A percentile compares a stretch with the other conserved stretches of the same genome.
Evolutionary conservation across 1,140 invertebrate genomes (phyloP).

Genomic region (Lepidurus packardi): DNA sequence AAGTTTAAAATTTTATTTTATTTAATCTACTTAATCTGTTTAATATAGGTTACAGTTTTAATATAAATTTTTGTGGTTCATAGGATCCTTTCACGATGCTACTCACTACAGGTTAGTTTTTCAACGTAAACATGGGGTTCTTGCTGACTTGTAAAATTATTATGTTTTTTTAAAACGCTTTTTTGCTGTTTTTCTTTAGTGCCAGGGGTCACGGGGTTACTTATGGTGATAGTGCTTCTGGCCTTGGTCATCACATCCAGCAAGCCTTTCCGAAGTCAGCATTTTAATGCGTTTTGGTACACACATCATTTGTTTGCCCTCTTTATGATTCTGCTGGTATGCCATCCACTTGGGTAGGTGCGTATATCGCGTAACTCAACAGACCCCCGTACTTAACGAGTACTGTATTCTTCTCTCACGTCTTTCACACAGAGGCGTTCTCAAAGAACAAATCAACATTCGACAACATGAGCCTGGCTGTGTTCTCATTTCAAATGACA

Average conservation of each 20-base stretch:
- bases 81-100: constrained; percentile 29
- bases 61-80: constrained; percentile 27
- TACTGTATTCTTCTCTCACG: neutral
- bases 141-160: neutral
- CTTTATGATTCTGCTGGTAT: constrained; percentile 37
- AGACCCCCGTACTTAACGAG: neutral
- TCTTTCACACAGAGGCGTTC: constrained; percentile 27
- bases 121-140: neutral
- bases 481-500: neutral
- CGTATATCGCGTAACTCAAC: neutral
- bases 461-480: constrained; percentile 33
- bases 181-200: constrained; percentile 31
- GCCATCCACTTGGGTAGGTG: constrained; percentile 39
- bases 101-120: constrained; percentile 26
- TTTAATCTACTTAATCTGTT: neutral
- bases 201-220: constrained; percentile 35
- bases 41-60: neutral
- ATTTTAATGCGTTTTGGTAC: constrained; percentile 40
- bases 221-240: constrained; percentile 34
- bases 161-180: neutral
- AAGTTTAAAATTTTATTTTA: too few relatives aligned
- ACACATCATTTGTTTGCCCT: constrained; percentile 37
- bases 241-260: constrained; percentile 32
- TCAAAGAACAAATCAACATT: constrained; percentile 34
- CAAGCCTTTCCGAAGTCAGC: constrained; percentile 32